Evolutionary conservation across 2,797 vertebrate species (phyloP).

Genomic region (Tiaroga cobitis): DNA sequence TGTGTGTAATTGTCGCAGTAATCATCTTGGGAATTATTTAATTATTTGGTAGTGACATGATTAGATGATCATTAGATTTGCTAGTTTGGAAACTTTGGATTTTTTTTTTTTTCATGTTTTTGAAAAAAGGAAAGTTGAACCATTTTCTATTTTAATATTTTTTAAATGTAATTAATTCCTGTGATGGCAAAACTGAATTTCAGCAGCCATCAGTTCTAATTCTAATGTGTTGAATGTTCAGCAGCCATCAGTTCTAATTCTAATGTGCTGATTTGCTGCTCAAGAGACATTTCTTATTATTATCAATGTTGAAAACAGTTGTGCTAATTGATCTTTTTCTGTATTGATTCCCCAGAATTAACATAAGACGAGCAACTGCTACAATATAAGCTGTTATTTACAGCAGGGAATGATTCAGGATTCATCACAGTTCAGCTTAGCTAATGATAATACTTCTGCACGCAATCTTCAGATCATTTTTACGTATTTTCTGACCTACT

Average conservation of each 20-base stretch:
- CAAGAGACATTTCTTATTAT: background rate
- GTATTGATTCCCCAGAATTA: background rate
- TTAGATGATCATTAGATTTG: background rate
- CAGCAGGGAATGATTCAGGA: background rate
- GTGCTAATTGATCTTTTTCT: background rate
- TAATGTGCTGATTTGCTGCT: background rate
- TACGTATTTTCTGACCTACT: constrained; percentile 16
- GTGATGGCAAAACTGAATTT: background rate
- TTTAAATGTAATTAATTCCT: no score
- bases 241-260: background rate
- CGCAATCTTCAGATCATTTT: constrained; percentile 12
- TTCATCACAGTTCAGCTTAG: background rate
- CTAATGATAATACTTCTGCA: background rate
- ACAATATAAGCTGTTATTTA: background rate
- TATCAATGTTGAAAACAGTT: background rate
- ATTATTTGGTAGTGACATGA: background rate
- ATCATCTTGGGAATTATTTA: background rate
- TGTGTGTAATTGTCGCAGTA: background rate
- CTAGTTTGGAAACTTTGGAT: no score
- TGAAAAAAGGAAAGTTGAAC: background rate
- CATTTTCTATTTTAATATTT: no score
- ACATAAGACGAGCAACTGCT: background rate
- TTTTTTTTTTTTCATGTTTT: no score
- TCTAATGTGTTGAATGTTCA: background rate
- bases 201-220: background rate